Evolutionary conservation across 2,113 vertebrate genomes (phyloP).

Genomic region (Rhinopithecus roxellana): DNA sequence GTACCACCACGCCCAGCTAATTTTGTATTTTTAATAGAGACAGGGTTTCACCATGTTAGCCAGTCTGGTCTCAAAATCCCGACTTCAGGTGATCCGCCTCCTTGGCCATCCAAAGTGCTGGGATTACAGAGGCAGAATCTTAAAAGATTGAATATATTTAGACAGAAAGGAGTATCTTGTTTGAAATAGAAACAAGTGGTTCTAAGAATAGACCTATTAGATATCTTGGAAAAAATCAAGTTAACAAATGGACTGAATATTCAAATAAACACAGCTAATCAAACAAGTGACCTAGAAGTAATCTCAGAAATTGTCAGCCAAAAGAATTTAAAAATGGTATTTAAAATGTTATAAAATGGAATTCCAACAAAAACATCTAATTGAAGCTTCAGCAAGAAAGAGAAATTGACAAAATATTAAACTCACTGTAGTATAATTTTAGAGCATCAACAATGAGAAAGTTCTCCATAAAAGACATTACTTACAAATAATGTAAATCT

Average conservation of each 20-base stretch:
- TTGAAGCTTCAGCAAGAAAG: not conserved
- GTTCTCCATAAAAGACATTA: not conserved
- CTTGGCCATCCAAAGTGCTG: no score
- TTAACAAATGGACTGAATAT: not conserved
- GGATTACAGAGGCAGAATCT: not conserved
- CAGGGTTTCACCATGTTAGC: no score
- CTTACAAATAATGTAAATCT: not conserved
- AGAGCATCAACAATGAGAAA: not conserved
- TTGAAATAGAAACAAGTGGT: not conserved
- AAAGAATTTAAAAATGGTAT: not conserved
- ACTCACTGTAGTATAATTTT: not conserved
- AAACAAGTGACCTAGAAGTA: not conserved
- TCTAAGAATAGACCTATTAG: not conserved
- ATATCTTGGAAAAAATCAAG: not conserved
- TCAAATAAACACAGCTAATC: not conserved
- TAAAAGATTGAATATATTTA: not conserved
- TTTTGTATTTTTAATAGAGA: no score
- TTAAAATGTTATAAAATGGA: not conserved
- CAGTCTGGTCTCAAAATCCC: no score
- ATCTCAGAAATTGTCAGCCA: slow-evolving; percentile 31
- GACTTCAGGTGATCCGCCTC: no score
- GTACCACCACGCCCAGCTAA: no score
- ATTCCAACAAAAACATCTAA: not conserved
- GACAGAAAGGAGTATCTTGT: not conserved
- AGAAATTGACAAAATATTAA: not conserved